phyloP scores from a whole-genome alignment of 2,113 vertebrate genomes.

The Lepus americanus region DNA sequence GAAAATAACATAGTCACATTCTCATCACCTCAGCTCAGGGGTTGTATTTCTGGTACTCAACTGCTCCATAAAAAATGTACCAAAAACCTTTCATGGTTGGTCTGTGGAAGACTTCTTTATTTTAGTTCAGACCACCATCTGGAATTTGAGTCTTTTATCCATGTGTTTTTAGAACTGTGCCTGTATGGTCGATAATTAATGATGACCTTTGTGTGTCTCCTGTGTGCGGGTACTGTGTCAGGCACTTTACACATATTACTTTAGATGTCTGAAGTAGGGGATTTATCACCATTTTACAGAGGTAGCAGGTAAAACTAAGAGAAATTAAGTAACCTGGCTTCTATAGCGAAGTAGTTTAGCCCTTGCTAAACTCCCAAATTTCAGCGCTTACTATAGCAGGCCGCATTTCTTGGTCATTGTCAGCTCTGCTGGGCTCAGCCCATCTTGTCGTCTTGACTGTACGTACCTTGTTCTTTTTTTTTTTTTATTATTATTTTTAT shows the following conservation, averaged over 20 bases:
- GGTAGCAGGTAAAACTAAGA: not conserved
- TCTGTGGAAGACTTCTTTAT: not conserved
- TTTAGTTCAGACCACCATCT: not conserved
- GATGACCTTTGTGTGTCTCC: not conserved
- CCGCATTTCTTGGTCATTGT: not conserved
- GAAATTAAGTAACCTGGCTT: not conserved
- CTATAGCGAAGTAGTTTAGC: not conserved
- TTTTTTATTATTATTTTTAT: too few species aligned
- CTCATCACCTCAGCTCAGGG: not conserved
- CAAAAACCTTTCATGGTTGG: not conserved
- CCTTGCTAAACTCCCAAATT: not conserved
- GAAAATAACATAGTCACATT: not conserved
- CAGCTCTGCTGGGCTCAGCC: not conserved
- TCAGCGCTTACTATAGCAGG: not conserved
- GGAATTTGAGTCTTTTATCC: not conserved
- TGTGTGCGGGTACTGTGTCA: not conserved
- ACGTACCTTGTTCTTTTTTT: not conserved
- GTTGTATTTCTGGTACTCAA: constrained; percentile 3
- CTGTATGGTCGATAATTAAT: not conserved
- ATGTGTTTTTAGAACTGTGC: not conserved
- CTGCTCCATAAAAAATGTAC: not conserved
- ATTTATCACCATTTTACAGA: not conserved
- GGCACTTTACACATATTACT: not conserved
- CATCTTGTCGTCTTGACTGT: not conserved
- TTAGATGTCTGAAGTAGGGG: not conserved